Base-by-base conservation (phyloP, 2,113 vertebrate species). In the Thomomys bottae region DNA sequence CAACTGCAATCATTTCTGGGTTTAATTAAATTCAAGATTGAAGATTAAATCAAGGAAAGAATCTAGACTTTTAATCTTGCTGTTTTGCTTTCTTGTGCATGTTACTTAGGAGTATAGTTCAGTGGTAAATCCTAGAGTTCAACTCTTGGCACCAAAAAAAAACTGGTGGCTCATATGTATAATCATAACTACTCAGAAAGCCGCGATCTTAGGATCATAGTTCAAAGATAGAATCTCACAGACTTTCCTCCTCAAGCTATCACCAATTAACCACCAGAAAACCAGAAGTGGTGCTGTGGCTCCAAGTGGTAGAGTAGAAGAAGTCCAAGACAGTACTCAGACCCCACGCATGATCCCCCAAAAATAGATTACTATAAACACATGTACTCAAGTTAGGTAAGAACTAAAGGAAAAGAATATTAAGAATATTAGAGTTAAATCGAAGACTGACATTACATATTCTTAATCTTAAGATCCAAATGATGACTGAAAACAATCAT, bases 11-110 rank as follows among this genome's bases (percentile, higher is more conserved):
- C 5, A n/a, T 86, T 90, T 88, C 20, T 88, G 26, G 3, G 59
- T 93, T 80, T 10, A 95, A 67, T 49, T 80, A 32, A 89, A 72
- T 88, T 93, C n/a, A 90, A 84, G 34, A 79, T 94, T 93, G 57
- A 84, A 17, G 8, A 70, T 89, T n/a, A 90, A 92, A 80, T 80
- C 15, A 85, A 82, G 59, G 79, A 77, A 90, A 80, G 0, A 88
- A 75, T 73, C n/a, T 84, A 6, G 6, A 59, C 79, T 83, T 75
- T 40, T 59, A 82, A 4, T n/a, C 2, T 28, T 61, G n/a, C 4
- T 80, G 24, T n/a, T 81, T 92, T 82, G 15, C 85, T 88, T 88
- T 93, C 26, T 61, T 83, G 75, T n/a, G 34, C 11, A 54, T 92
- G 18, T 71, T 92, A 66, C 1, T 94, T 66, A 6, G 49, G 10